Evolutionary conservation across 2,797 vertebrate genomes (phyloP).

Genomic region (Somateria mollissima): DNA sequence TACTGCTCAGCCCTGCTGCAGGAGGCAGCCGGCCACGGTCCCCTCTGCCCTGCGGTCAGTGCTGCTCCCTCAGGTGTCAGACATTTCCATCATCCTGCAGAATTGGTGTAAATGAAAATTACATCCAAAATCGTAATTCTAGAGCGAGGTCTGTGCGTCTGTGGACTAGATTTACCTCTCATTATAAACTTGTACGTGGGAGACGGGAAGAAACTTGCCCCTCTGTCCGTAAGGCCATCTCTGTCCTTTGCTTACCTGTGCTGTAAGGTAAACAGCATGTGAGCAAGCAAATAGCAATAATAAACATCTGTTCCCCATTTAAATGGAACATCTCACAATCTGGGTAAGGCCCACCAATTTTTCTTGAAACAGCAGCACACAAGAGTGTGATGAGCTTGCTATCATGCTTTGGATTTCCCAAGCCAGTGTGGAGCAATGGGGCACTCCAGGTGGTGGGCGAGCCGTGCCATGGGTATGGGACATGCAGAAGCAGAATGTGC

Average conservation of each 20-base stretch:
- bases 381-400: not conserved
- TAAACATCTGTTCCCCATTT: not conserved
- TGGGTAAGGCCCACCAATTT: not conserved
- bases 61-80: not conserved
- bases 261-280: fast-evolving
- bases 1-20: not conserved
- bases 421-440: not conserved
- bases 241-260: not conserved
- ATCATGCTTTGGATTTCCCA: not conserved
- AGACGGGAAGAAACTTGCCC: not conserved
- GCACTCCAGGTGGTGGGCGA: not conserved
- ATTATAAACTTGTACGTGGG: not conserved
- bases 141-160: not conserved
- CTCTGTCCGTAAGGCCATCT: not conserved
- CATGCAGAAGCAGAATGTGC: not conserved
- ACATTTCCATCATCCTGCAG: not conserved
- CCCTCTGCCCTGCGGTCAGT: not conserved
- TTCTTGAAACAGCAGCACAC: not conserved
- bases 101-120: not conserved
- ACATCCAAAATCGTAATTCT: not conserved
- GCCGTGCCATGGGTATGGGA: not conserved
- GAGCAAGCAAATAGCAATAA: fast-evolving
- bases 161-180: not conserved
- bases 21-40: not conserved
- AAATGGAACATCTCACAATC: not conserved